Evolutionary conservation across 2,797 vertebrate species (phyloP), one percentile per base, ranked within the genome.

Genomic region (Tapirus indicus): DNA sequence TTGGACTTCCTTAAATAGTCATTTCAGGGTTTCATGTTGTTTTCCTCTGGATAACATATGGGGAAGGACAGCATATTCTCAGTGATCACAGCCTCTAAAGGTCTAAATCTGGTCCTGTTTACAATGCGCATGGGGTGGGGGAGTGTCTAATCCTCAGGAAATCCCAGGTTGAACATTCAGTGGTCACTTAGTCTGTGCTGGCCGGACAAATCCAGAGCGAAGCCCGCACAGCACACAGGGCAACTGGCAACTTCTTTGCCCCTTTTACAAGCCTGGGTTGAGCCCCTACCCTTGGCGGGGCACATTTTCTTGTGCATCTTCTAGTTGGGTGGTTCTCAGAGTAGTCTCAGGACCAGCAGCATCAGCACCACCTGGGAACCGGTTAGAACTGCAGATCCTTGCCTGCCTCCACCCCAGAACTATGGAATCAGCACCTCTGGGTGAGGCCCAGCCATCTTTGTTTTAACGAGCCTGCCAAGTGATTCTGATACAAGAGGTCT

Each of bases 1-100:
- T 11, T 83, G 69, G 52, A 92, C 23, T 93, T 94, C 95, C 90
- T 95, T 90, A 60, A 68, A 86, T n/a, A 96, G 96, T 89, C 75
- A 92, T 74, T 62, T 84, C 82, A 74, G 49, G 56, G 35, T 91
- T 58, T 10, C 44, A 66, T 29, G 68, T 4, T 66, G 41, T 83
- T 82, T 74, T 56, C 4, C 62, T 94, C 47, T 35, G 80, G 69
- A 41, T 44, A 14, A 25, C 20, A 21, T 16, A 14, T 12, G 47
- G 44, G 47, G 52, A 68, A 82, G 60, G 17, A 5, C 25, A 11
- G n/a, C 32, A 2, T 27, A 20, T 35, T 91, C 75, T 82, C 54
- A 69, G 68, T 2, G 68, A 38, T 49, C 29, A 5, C 29, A 60
- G 64, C n/a, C 64, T 49, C 41, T 20, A 9, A 41, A 74, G 56